Conservation (phyloP, 2,113 vertebrate species). For the Eurystomus gularis region DNA sequence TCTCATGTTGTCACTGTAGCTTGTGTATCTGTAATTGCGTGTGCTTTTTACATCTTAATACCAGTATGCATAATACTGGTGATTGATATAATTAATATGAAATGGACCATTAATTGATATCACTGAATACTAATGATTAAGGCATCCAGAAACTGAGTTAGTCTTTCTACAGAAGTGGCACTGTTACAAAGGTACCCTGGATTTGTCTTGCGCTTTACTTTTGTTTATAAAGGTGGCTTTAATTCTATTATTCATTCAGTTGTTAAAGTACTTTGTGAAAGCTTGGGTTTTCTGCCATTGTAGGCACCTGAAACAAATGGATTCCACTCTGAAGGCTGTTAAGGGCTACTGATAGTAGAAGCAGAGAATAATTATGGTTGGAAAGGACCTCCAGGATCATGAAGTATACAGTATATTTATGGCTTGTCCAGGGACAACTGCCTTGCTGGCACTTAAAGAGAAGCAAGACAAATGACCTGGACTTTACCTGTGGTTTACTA, state of each 20-base stretch:
- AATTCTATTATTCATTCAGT: background rate
- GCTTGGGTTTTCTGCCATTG: background rate
- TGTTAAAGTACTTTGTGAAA: background rate
- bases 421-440: background rate
- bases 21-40: background rate
- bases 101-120: background rate
- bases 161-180: background rate
- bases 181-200: background rate
- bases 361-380: no score
- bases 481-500: background rate
- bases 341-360: background rate
- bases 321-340: background rate
- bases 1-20: fast-evolving
- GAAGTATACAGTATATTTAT: background rate
- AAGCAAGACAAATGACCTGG: background rate
- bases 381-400: no score
- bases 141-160: background rate
- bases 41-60: background rate
- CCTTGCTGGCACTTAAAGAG: background rate
- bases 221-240: background rate
- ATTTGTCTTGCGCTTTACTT: background rate
- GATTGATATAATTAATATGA: background rate
- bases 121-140: background rate
- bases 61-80: no score
- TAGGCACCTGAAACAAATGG: background rate